phyloP scores from a whole-genome alignment of 1,140 invertebrate species.

The Colletes latitarsis region DNA sequence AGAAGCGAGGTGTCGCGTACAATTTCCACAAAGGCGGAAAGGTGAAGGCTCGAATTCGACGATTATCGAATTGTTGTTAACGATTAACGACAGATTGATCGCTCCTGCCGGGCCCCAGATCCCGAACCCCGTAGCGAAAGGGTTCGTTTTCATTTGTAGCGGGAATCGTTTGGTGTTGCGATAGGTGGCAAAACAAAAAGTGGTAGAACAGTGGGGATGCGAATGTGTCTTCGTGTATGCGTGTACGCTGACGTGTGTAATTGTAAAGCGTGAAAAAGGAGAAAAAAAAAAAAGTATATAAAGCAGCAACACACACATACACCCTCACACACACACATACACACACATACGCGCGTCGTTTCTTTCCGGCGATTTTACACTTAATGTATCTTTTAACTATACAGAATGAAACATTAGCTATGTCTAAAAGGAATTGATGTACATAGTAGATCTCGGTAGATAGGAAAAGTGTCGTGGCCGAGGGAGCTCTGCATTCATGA shows the following conservation, averaged over 20 bases:
- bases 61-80: constrained; percentile 11
- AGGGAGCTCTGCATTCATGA: constrained; percentile 60
- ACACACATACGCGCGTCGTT: constrained; percentile 33
- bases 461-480: constrained; percentile 66
- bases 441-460: constrained; percentile 69
- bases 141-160: constrained; percentile 52
- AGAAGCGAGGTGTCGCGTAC: constrained; percentile 33
- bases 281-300: constrained; percentile 12
- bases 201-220: constrained; percentile 57
- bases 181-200: constrained; percentile 66
- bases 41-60: neutral
- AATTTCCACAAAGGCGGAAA: neutral
- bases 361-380: constrained; percentile 65
- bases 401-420: constrained; percentile 62
- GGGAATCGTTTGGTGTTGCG: constrained; percentile 64
- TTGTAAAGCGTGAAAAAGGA: neutral
- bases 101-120: constrained; percentile 24
- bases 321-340: constrained; percentile 6
- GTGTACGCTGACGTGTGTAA: constrained; percentile 31
- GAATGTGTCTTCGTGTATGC: constrained; percentile 10
- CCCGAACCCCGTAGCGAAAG: neutral
- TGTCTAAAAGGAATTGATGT: constrained; percentile 77
- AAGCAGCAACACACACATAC: constrained; percentile 12
- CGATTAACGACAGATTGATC: constrained; percentile 20
- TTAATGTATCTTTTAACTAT: constrained; percentile 60